Percentiles rank a stretch among this genome's conserved stretches.
These are phyloP conservation scores for Scomber japonicus DNA, from an alignment of 2,113 vertebrate species.

Conservation along the genomic window DNA sequence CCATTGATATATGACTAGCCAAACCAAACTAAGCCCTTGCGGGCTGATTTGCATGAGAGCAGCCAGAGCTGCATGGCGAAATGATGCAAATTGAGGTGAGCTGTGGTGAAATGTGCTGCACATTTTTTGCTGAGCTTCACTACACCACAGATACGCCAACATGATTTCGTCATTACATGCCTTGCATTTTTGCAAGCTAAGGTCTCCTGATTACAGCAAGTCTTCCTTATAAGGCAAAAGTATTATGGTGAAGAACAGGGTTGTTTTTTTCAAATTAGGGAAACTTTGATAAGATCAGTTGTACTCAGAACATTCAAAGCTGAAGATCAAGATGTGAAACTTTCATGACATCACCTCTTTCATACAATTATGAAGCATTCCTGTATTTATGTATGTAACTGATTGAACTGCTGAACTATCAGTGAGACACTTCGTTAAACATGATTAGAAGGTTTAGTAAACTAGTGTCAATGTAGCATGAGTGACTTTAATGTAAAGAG, in stretches of 20 bases:
- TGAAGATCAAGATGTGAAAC: constrained; percentile 7
- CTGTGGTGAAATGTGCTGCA: not conserved
- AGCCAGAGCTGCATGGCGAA: not conserved
- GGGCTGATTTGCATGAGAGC: not conserved
- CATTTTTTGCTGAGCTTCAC: not conserved
- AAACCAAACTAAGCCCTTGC: constrained; percentile 4
- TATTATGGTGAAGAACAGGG: not conserved
- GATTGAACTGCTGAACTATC: not conserved
- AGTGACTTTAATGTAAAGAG: constrained; percentile 23
- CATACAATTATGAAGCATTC: not conserved
- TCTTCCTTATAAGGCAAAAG: not conserved
- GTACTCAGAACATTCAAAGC: not conserved
- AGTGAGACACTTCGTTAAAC: not conserved
- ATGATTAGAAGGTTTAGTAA: not conserved
- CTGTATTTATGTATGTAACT: not conserved
- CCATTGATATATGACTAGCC: not conserved
- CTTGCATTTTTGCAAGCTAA: not conserved
- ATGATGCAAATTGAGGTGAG: not conserved
- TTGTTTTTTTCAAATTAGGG: not conserved
- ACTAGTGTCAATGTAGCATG: not conserved
- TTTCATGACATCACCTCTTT: constrained; percentile 4
- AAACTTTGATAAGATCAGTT: constrained; percentile 6
- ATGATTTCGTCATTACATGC: not conserved
- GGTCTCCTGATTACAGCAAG: not conserved
- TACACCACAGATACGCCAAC: not conserved